phyloP scores from a whole-genome alignment of 2,888 invertebrate genomes.

The Druceiella hillmani region DNA sequence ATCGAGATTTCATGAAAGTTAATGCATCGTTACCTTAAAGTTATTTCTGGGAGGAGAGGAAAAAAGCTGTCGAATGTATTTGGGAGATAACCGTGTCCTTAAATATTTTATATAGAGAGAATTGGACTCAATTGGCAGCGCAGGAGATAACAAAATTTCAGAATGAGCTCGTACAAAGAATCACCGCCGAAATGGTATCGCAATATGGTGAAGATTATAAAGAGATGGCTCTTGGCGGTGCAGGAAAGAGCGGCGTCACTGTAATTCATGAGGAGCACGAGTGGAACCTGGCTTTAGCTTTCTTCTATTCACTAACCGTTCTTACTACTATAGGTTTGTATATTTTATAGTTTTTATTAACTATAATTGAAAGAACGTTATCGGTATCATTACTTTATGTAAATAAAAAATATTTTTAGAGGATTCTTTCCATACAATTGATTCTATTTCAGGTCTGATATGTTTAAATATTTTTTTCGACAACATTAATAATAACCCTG shows the following conservation, averaged over 20 bases:
- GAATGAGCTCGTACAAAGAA: constrained; percentile 72
- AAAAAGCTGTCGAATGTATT: constrained; percentile 74
- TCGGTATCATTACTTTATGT: too few relatives aligned
- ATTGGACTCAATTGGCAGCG: constrained; percentile 81
- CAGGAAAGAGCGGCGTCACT: constrained; percentile 35
- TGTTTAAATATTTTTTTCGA: too few relatives aligned
- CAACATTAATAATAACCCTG: too few relatives aligned
- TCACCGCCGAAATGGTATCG: constrained; percentile 71
- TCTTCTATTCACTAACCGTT: constrained; percentile 91
- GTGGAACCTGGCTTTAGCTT: constrained; percentile 86
- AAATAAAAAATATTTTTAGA: too few relatives aligned
- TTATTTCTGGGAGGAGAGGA: constrained; percentile 49
- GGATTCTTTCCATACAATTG: too few relatives aligned
- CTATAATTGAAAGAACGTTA: too few relatives aligned
- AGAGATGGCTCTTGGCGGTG: constrained; percentile 49
- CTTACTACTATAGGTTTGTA: constrained; percentile 85
- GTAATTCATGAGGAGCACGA: constrained; percentile 60
- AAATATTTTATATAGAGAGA: constrained; percentile 83
- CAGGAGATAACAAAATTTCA: constrained; percentile 77
- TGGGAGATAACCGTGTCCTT: constrained; percentile 87
- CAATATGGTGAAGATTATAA: constrained; percentile 50
- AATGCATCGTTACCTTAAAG: too few relatives aligned
- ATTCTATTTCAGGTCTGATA: too few relatives aligned
- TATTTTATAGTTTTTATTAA: too few relatives aligned
- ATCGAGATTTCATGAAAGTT: too few relatives aligned